These are phyloP conservation scores for Epistrophe eligans DNA, from an alignment of 2,888 invertebrate genomes.

Conservation along the genomic window DNA sequence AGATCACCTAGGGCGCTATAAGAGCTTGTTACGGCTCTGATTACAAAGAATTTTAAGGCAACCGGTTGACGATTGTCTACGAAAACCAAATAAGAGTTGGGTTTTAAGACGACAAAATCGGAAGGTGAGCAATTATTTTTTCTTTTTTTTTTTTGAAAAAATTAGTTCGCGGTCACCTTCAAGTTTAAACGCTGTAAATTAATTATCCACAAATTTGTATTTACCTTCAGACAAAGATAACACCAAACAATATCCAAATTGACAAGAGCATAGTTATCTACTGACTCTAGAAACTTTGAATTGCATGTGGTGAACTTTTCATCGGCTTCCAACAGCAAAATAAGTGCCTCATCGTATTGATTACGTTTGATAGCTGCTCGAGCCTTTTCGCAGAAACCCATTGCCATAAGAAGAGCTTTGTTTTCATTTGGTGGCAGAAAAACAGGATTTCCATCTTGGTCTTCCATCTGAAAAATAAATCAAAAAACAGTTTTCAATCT, in stretches of 20 bases:
- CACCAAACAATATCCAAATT: constrained; percentile 96
- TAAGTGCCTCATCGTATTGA: constrained; percentile 89
- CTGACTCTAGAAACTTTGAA: constrained; percentile 85
- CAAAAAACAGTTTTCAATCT: background rate
- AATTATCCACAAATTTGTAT: background rate
- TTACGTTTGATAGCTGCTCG: constrained; percentile 87
- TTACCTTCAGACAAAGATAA: constrained; percentile 88
- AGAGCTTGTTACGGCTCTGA: no score
- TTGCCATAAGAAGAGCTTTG: constrained; percentile 89
- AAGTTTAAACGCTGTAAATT: no score
- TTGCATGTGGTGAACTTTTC: constrained; percentile 86
- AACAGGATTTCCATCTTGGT: constrained; percentile 90
- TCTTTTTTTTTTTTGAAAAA: no score
- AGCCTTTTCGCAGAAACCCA: constrained; percentile 93
- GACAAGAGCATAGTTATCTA: constrained; percentile 93
- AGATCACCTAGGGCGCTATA: no score
- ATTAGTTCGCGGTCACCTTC: no score
- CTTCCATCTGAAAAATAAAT: constrained; percentile 86
- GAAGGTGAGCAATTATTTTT: no score
- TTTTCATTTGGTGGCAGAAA: constrained; percentile 89
- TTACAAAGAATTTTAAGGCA: no score
- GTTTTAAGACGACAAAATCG: no score
- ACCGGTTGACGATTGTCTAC: no score
- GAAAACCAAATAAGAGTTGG: no score
- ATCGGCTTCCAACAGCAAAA: constrained; percentile 92